Percentiles rank a stretch among this genome's conserved stretches.
Evolutionary conservation across 2,888 invertebrate genomes (phyloP).

Genomic region (Oasisia sp.): DNA sequence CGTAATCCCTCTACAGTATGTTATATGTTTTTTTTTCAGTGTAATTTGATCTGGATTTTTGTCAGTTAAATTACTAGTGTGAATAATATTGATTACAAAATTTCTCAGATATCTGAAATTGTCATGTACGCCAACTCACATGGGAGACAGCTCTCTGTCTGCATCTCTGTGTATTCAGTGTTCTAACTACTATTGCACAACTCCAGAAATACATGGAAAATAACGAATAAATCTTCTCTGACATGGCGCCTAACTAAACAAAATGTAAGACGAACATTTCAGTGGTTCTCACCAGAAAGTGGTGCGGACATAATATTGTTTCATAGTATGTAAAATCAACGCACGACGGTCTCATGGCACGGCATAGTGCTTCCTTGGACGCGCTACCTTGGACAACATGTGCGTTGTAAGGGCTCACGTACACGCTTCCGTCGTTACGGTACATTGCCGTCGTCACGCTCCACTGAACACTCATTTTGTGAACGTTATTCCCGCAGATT

Average conservation of each 20-base stretch:
- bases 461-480: not conserved
- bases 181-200: not conserved
- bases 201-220: not conserved
- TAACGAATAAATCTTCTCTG: not conserved
- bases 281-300: not conserved
- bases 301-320: not conserved
- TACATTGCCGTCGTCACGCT: too few relatives aligned
- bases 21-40: not conserved
- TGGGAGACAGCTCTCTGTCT: not conserved
- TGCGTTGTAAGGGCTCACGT: not conserved
- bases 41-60: not conserved
- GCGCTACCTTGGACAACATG: not conserved
- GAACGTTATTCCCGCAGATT: not conserved
- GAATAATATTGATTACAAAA: not conserved
- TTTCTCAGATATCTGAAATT: not conserved
- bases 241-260: not conserved
- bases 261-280: not conserved
- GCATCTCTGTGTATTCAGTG: not conserved
- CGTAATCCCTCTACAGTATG: not conserved
- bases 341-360: not conserved
- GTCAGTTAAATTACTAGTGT: not conserved
- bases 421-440: not conserved
- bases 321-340: not conserved
- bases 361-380: not conserved
- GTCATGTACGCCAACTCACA: not conserved